Evolutionary conservation across 2,888 invertebrate species (phyloP), one percentile per base, ranked within the genome.

Genomic region (Sthenelais limicola): DNA sequence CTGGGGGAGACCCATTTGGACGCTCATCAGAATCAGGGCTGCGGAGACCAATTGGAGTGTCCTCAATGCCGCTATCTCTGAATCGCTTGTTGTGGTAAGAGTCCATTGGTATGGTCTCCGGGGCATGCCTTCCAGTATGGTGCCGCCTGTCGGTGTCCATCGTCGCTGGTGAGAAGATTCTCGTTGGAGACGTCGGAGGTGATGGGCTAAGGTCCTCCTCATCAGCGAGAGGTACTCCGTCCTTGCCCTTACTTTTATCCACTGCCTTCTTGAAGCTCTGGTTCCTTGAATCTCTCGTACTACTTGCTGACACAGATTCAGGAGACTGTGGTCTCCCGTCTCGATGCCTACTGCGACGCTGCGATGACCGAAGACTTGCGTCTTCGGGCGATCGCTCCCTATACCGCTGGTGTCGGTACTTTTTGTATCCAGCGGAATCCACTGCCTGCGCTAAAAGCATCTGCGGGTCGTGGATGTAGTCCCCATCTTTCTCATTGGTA

Each of bases 361-460:
- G 48, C 48, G 38, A n/a, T n/a, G 54, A 56, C 28, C 56, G 35
- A 9, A 38, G 7, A 15, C 7, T 28, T 7, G 30, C 30, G 33
- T 24, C 56, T 1, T 15, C 38, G 7, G 62, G 38, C 24, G 62
- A 62, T 15, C 47, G 12, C 15, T 18, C 18, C 3, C 43, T 35
- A 5, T 28, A 15, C 18, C 62, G 71, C 38, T 43, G 51, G 5
- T 32, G 68, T 7, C 52, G 35, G 33, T 26, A 33, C 24, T 38
- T n/a, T 30, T 30, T 21, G 33, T 70, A 5, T 47, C 18, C 48
- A 49, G n/a, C 48, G 5, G 26, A n/a, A 51, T 74, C 66, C 58
- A 58, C 80, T 69, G 79, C 78, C 69, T 78, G 79, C 58, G 80
- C 79, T 71, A 78, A 78, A 54, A 83, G 81, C 67, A 82, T 77